Evolutionary conservation across 1,140 invertebrate genomes (phyloP).

Genomic region (Melanaphis sacchari): DNA sequence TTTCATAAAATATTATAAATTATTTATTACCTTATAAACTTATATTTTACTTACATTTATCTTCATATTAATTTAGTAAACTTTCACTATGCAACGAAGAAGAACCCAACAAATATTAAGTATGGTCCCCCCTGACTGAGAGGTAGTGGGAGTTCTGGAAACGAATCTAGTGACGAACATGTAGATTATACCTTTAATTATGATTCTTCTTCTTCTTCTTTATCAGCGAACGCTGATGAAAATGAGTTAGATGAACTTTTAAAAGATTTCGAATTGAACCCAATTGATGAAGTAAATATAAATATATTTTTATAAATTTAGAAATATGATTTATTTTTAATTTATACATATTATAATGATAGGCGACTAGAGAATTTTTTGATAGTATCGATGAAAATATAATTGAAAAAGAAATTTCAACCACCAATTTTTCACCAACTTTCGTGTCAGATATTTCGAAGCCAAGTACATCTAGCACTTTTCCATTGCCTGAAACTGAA

Average conservation of each 20-base stretch:
- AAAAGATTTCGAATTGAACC: neutral
- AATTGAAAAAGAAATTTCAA: neutral
- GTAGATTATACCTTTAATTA: neutral
- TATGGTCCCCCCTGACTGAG: neutral
- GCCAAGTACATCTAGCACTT: neutral
- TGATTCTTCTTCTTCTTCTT: conserved; percentile 4
- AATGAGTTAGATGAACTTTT: neutral
- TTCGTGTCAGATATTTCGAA: too few relatives aligned
- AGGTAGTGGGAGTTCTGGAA: neutral
- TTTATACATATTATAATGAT: neutral
- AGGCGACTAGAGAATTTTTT: neutral
- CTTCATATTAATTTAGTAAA: neutral
- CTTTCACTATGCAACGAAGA: neutral
- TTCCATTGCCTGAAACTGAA: neutral
- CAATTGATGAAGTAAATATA: neutral
- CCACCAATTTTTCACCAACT: neutral
- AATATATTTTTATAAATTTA: neutral
- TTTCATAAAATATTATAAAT: too few relatives aligned
- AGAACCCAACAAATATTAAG: neutral
- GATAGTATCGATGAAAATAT: neutral
- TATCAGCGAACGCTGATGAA: neutral
- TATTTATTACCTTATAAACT: too few relatives aligned
- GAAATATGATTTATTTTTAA: neutral
- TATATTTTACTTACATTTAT: too few relatives aligned
- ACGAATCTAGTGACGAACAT: neutral